Percentiles rank a stretch among this genome's conserved stretches.
phyloP scores from a whole-genome alignment of 2,113 vertebrate species.

The Anser cygnoides region DNA sequence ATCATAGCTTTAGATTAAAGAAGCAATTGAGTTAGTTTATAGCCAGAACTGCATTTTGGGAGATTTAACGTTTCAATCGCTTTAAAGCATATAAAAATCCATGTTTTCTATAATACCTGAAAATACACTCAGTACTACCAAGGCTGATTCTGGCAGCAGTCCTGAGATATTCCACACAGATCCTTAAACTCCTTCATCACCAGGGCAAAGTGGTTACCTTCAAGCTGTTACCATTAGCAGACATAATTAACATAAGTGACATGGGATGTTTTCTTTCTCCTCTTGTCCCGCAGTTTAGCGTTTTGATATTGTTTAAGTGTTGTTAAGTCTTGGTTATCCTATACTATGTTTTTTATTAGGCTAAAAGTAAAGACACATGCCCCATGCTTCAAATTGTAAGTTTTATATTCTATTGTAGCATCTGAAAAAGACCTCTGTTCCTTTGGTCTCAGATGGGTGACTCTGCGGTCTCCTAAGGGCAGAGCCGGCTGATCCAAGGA shows the following conservation, averaged over 20 bases:
- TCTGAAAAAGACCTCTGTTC: not conserved
- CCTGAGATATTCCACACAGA: not conserved
- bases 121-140: not conserved
- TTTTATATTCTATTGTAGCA: not conserved
- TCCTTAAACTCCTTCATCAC: not conserved
- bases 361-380: not conserved
- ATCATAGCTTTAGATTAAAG: not conserved
- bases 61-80: not conserved
- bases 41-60: not conserved
- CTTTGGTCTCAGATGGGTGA: not conserved
- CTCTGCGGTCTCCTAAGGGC: not conserved
- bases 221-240: not conserved
- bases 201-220: not conserved
- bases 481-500: not conserved
- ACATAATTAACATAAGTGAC: not conserved
- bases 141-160: not conserved
- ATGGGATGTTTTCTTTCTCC: not conserved
- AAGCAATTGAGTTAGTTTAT: not conserved
- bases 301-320: not conserved
- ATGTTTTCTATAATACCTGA: not conserved
- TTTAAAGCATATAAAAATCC: not conserved
- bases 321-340: not conserved
- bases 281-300: not conserved
- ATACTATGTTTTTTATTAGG: not conserved
- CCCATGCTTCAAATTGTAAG: not conserved